phyloP scores from a whole-genome alignment of 2,113 vertebrate species.

The Seriola rivoliana region DNA sequence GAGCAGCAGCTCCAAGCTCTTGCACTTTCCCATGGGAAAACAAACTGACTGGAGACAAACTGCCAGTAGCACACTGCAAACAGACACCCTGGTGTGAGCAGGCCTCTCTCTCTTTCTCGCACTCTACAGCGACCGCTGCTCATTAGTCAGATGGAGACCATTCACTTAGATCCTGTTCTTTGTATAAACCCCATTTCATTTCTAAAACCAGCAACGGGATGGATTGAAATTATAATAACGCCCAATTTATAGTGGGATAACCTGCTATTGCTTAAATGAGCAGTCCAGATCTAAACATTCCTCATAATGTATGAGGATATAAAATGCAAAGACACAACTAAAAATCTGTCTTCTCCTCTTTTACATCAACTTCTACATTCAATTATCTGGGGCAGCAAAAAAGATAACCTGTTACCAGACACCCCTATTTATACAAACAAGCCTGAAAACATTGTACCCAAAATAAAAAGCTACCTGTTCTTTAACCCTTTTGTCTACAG shows the following conservation, averaged over 20 bases:
- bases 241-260: not conserved
- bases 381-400: not conserved
- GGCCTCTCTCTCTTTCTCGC: constrained; percentile 21
- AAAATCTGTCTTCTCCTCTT: not conserved
- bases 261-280: not conserved
- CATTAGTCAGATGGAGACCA: constrained; percentile 29
- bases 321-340: not conserved
- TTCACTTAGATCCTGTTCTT: constrained; percentile 5
- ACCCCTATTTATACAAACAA: not conserved
- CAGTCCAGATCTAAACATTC: not conserved
- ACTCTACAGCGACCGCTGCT: constrained; percentile 22
- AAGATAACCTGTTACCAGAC: not conserved
- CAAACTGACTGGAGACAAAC: constrained; percentile 68
- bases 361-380: not conserved
- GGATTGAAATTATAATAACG: not conserved
- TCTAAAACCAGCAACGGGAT: not conserved
- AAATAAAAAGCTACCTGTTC: not conserved
- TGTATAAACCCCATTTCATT: not conserved
- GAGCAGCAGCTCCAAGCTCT: constrained; percentile 27
- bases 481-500: not conserved
- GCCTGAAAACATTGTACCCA: not conserved
- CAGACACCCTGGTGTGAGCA: constrained; percentile 68
- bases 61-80: constrained; percentile 66
- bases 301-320: not conserved
- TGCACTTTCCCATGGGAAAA: constrained; percentile 66